Conservation (phyloP, 2,113 vertebrate species). For the Sinocyclocheilus grahami region DNA sequence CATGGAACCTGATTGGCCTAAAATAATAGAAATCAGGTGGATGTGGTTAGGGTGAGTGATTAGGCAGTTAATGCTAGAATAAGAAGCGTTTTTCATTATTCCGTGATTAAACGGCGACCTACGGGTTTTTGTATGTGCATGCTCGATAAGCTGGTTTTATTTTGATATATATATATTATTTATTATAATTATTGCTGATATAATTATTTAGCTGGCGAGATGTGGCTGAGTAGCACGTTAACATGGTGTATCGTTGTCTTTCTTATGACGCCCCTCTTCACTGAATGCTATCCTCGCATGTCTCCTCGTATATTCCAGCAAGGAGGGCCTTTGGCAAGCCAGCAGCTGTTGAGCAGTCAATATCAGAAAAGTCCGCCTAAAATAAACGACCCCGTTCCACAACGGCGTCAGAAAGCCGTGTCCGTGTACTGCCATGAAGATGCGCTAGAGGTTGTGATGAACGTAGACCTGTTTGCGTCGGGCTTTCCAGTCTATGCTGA, state of each 20-base stretch:
- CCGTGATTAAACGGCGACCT: not conserved
- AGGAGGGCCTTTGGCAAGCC: not conserved
- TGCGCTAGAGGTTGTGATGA: constrained; percentile 65
- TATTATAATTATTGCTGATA: no score
- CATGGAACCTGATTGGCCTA: not conserved
- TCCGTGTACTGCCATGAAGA: constrained; percentile 66
- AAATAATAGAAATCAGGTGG: constrained; percentile 8
- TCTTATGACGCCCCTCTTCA: not conserved
- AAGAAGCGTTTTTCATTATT: not conserved
- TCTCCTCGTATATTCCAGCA: not conserved
- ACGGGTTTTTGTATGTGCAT: no score
- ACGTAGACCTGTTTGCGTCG: constrained; percentile 63
- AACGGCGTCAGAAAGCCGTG: constrained; percentile 15
- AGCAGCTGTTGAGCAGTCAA: not conserved
- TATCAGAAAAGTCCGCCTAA: not conserved
- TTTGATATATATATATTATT: not conserved
- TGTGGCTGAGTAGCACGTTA: not conserved
- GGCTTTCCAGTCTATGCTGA: constrained; percentile 60
- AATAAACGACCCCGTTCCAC: constrained; percentile 9
- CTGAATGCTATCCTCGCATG: not conserved
- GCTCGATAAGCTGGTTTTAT: not conserved
- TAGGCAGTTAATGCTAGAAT: no score
- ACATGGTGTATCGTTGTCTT: not conserved
- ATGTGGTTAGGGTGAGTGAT: not conserved
- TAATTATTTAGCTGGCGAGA: not conserved